Evolutionary conservation across 1,140 invertebrate species (phyloP), one percentile per base, ranked within the genome.

Genomic region (Drosophila malerkotliana): DNA sequence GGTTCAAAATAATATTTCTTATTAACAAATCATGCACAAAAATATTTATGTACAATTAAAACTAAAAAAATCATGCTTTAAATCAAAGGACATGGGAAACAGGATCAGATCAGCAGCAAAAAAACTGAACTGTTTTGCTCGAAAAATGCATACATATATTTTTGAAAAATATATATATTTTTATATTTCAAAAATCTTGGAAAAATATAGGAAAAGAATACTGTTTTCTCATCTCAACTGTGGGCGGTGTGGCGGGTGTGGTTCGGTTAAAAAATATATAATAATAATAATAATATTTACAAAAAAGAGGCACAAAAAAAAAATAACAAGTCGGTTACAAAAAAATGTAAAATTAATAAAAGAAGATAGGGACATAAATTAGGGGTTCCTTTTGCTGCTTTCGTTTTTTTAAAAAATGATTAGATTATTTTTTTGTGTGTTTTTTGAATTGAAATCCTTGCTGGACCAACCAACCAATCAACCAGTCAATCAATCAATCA

Each of bases 301-400:
- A 83, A 56, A 51, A 37, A 45, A 76, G 41, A 66, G 48, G 54
- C 18, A 18, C 44, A 69, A 28, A 49, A 69, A 49, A 69, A 28
- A 67, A 54, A 52, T 34, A 18, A 18, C 18, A 18, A 30, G 4
- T 62, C 39, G 63, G 48, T 74, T 44, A 60, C 55, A 64, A 32
- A 52, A 34, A 69, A 55, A 64, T 56, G 37, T 56, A 45, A 73
- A 51, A 53, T 57, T 69, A 59, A 69, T 55, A 68, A 75, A 72
- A 81, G 80, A 64, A 72, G 66, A 79, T 76, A 91, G 84, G 89
- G 84, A 91, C 89, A 79, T 41, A 85, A 81, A 91, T 85, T 74
- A 79, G 68, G 61, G 67, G 75, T 67, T 67, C 47, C 47, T 32
- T 67, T 67, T 60, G 49, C 69, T 54, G 66, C 60, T 60, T 79